phyloP scores from a whole-genome alignment of 2,888 invertebrate genomes.

The Stegophylla sp. region DNA sequence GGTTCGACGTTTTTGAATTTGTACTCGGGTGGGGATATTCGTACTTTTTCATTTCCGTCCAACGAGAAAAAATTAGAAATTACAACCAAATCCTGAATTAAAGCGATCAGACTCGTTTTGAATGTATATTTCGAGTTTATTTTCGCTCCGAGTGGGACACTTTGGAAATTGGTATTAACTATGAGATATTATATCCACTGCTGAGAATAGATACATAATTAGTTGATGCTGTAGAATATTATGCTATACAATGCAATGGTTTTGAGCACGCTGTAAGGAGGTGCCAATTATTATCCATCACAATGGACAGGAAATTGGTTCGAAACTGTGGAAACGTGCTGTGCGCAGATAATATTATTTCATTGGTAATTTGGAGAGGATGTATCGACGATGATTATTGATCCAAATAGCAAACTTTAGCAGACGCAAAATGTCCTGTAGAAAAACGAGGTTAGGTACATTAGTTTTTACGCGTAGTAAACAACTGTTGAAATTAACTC shows the following conservation, averaged over 20 bases:
- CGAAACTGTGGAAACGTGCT: conserved; percentile 12
- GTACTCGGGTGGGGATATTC: too few relatives aligned
- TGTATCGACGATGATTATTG: conserved; percentile 42
- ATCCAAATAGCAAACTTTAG: conserved; percentile 30
- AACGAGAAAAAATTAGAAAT: too few relatives aligned
- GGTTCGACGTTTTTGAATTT: too few relatives aligned
- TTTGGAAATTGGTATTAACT: neutral
- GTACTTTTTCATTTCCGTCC: too few relatives aligned
- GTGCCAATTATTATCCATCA: conserved; percentile 20
- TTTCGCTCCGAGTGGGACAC: neutral
- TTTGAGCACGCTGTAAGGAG: neutral
- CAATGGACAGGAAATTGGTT: conserved; percentile 9
- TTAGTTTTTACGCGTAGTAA: conserved; percentile 26
- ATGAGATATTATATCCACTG: neutral
- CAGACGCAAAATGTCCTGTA: neutral
- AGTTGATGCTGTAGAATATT: neutral
- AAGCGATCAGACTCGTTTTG: neutral
- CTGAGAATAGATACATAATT: conserved; percentile 27
- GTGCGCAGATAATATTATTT: conserved; percentile 16
- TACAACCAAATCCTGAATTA: too few relatives aligned
- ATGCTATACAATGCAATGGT: neutral
- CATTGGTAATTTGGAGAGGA: conserved; percentile 13
- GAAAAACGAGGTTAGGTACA: conserved; percentile 24
- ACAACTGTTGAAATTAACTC: conserved; percentile 29
- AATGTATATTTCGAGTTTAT: neutral